Evolutionary conservation across 2,113 vertebrate species (phyloP).

Genomic region (Passer domesticus): DNA sequence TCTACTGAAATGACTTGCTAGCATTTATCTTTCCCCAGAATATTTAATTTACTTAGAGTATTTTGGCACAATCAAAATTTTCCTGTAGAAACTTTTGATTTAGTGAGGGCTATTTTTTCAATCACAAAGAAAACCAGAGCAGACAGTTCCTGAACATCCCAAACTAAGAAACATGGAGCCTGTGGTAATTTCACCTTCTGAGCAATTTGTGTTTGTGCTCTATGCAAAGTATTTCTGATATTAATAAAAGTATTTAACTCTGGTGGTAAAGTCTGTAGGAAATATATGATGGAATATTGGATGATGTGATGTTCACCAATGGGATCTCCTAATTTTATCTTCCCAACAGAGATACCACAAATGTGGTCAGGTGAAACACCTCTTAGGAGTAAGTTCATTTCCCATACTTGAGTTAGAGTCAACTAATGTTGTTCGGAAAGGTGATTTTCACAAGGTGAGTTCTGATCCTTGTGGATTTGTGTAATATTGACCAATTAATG

Average conservation of each 20-base stretch:
- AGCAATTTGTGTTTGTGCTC: neutral
- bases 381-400: neutral
- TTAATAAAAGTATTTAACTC: neutral
- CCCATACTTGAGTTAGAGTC: neutral
- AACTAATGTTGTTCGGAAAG: neutral
- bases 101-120: neutral
- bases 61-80: neutral
- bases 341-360: neutral
- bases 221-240: neutral
- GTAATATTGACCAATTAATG: neutral
- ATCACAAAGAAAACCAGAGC: neutral
- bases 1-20: neutral
- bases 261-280: neutral
- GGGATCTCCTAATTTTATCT: neutral
- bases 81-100: neutral
- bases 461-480: neutral
- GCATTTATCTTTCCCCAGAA: neutral
- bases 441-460: neutral
- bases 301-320: accelerated
- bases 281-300: neutral
- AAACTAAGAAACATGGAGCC: neutral
- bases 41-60: neutral
- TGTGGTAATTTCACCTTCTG: neutral
- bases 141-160: neutral
- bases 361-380: neutral